These are phyloP conservation scores for Stichopus chloronotus DNA, from an alignment of 35 echinoderm and acorn worm genomes.

Conservation along the genomic window DNA sequence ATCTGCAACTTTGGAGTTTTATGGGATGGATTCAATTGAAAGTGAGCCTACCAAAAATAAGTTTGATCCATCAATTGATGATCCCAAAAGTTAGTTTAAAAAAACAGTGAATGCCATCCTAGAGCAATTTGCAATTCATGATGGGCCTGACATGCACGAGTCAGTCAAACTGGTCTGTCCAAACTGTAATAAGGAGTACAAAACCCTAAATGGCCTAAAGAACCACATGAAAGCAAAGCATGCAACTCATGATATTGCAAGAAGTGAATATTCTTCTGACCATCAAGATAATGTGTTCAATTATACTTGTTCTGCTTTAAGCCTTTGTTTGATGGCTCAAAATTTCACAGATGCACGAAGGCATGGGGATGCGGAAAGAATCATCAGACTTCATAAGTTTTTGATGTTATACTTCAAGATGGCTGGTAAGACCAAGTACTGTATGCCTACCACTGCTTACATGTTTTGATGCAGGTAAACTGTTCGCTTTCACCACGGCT, in stretches of 20 bases:
- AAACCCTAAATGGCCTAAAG: not conserved
- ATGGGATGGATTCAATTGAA: slow-evolving; percentile 44
- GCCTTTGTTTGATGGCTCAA: slow-evolving; percentile 48
- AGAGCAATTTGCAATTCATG: slow-evolving; percentile 32
- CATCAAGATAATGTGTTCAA: slow-evolving; percentile 47
- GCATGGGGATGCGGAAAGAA: slow-evolving; percentile 62
- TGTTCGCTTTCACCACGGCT: slow-evolving; percentile 41
- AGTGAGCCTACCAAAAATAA: slow-evolving; percentile 29
- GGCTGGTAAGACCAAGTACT: slow-evolving; percentile 58
- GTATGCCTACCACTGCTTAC: slow-evolving; percentile 59
- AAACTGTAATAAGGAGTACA: slow-evolving; percentile 34
- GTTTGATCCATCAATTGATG: not conserved
- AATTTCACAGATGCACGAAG: slow-evolving; percentile 70
- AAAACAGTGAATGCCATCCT: not conserved
- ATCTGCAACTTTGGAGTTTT: slow-evolving; percentile 43
- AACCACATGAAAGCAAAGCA: slow-evolving; percentile 56
- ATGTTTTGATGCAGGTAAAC: slow-evolving; percentile 47
- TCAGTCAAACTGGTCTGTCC: slow-evolving; percentile 31
- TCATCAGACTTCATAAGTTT: slow-evolving; percentile 67
- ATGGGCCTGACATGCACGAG: not conserved
- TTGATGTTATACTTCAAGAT: slow-evolving; percentile 59
- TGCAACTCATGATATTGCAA: slow-evolving; percentile 3
- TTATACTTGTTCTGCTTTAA: slow-evolving; percentile 53
- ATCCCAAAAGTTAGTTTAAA: not conserved
- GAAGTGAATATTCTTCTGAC: not conserved